phyloP scores from a whole-genome alignment of 2,888 invertebrate species.

The Nemapogon koenigi region DNA sequence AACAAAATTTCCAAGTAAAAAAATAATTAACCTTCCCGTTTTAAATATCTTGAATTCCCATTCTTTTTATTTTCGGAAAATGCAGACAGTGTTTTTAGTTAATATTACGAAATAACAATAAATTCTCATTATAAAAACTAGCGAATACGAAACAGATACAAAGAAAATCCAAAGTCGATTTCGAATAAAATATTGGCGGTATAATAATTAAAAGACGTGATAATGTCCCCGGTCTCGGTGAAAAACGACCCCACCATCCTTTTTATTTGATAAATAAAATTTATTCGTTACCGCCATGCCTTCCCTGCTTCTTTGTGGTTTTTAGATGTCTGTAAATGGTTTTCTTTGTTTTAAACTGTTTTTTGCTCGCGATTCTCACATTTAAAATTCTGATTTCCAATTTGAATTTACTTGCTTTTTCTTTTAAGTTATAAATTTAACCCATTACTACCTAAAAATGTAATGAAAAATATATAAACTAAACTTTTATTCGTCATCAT shows the following conservation, averaged over 20 bases:
- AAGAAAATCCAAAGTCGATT: constrained; percentile 25
- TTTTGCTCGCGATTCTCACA: constrained; percentile 10
- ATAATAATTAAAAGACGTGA: constrained; percentile 65
- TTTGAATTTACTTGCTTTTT: not conserved
- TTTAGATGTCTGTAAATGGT: constrained; percentile 35
- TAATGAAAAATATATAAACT: no score
- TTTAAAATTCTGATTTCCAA: not conserved
- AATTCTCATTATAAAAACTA: no score
- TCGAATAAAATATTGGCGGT: constrained; percentile 56
- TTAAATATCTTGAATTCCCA: no score
- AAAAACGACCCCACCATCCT: constrained; percentile 61
- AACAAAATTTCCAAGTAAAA: no score
- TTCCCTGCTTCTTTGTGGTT: constrained; percentile 37
- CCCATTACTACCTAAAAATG: no score
- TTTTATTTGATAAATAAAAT: constrained; percentile 66
- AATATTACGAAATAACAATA: no score
- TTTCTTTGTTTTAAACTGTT: constrained; percentile 25
- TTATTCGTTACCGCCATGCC: constrained; percentile 44
- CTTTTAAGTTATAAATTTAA: not conserved
- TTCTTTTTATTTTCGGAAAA: no score
- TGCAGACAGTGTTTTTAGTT: no score
- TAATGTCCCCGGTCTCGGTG: constrained; percentile 56
- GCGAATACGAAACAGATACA: not conserved
- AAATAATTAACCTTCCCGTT: no score
- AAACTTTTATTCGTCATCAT: no score